These are phyloP conservation scores for Pseudolaguvia tuberculata DNA, from an alignment of 2,113 vertebrate genomes.

Conservation along the genomic window DNA sequence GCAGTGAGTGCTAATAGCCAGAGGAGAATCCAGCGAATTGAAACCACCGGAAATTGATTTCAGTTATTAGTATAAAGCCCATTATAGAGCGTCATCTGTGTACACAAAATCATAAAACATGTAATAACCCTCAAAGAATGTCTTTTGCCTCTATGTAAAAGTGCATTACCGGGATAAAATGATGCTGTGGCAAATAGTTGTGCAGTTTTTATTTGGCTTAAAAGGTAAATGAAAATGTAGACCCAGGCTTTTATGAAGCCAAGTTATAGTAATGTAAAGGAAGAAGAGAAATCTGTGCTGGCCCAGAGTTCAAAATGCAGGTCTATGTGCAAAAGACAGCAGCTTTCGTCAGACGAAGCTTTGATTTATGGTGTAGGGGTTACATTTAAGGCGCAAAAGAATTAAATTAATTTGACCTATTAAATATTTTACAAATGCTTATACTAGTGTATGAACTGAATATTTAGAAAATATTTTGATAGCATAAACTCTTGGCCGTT, in stretches of 20 bases:
- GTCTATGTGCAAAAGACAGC: neutral
- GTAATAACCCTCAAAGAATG: neutral
- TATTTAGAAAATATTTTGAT: neutral
- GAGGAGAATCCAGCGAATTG: neutral
- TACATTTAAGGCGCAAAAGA: neutral
- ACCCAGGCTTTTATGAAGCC: conserved; percentile 28
- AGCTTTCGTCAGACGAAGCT: neutral
- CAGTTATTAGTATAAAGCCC: neutral
- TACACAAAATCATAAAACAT: neutral
- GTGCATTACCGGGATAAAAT: neutral
- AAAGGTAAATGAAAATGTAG: conserved; percentile 16
- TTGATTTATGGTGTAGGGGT: neutral
- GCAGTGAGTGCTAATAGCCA: neutral
- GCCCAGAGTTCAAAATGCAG: neutral
- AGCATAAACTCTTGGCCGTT: neutral
- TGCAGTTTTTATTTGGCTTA: conserved; percentile 38
- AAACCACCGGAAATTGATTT: neutral
- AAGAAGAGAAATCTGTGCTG: conserved; percentile 23
- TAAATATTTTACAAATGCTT: too few species aligned
- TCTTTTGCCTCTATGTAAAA: neutral
- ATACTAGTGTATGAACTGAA: neutral
- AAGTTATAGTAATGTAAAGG: conserved; percentile 36
- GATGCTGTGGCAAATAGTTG: neutral
- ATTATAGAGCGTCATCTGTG: neutral
- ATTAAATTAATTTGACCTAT: neutral